phyloP scores from a whole-genome alignment of 2,888 invertebrate species.

The Monochamus alternatus region DNA sequence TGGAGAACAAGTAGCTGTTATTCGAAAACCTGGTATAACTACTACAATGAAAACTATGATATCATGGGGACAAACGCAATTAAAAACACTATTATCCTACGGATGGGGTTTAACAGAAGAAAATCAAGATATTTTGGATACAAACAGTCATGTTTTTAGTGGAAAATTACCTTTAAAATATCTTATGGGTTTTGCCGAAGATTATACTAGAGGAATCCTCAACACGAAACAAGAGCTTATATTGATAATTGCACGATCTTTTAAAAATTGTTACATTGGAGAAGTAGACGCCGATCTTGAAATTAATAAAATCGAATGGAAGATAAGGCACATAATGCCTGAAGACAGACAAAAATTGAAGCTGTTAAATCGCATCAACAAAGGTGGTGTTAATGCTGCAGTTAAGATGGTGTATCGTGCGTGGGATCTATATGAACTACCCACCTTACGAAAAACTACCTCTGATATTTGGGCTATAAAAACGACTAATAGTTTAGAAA shows the following conservation, averaged over 20 bases:
- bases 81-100: not conserved
- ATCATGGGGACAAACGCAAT: not conserved
- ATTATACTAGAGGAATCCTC: not conserved
- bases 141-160: not conserved
- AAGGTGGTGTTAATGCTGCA: conserved; percentile 8
- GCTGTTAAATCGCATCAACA: conserved; percentile 15
- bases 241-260: conserved; percentile 23
- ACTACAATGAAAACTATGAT: conserved; percentile 14
- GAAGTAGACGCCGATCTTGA: conserved; percentile 20
- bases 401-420: conserved; percentile 13
- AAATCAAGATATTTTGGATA: conserved; percentile 4
- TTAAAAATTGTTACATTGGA: conserved; percentile 22
- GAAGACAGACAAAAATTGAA: conserved; percentile 22
- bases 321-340: conserved; percentile 22
- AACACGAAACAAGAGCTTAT: conserved; percentile 18
- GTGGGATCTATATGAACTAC: conserved; percentile 18
- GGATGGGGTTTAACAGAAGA: conserved; percentile 2
- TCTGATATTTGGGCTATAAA: conserved; percentile 14
- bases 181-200: not conserved
- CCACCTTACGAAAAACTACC: not conserved
- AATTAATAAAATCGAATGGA: conserved; percentile 20
- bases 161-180: conserved; percentile 1
- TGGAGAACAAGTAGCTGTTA: conserved; percentile 25
- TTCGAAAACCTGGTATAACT: conserved; percentile 5
- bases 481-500: conserved; percentile 1